phyloP scores from a whole-genome alignment of 23 tunicate genomes.

The Clavelina lepadiformis region DNA sequence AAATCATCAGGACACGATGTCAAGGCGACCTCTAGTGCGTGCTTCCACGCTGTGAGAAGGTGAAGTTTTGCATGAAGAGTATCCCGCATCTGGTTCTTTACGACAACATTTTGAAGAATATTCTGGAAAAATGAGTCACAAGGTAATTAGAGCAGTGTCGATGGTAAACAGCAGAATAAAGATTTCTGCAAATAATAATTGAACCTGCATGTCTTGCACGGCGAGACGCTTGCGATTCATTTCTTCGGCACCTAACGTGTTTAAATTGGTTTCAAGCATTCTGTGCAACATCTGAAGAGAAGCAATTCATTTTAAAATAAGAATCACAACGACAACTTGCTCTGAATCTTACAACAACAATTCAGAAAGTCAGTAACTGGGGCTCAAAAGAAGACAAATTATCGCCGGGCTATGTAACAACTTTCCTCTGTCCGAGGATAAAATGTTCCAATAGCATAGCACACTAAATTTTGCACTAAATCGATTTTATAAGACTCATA shows the following conservation, averaged over 20 bases:
- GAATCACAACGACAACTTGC: no score
- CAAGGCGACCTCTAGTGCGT: conserved; percentile 51
- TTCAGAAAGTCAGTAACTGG: not conserved
- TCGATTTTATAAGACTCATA: not conserved
- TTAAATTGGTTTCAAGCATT: conserved; percentile 60
- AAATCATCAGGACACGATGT: conserved; percentile 78
- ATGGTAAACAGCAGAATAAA: no score
- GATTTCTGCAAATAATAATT: no score
- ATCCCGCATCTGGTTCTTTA: conserved; percentile 62
- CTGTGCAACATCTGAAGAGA: conserved; percentile 68
- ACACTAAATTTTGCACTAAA: not conserved
- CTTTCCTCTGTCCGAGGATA: no score
- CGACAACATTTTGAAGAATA: conserved; percentile 61
- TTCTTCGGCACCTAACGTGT: conserved; percentile 59
- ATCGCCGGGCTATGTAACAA: not conserved
- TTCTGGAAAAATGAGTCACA: conserved; percentile 45
- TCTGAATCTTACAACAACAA: no score
- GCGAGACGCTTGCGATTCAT: conserved; percentile 50
- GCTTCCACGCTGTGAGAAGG: conserved; percentile 75
- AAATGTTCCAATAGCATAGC: not conserved
- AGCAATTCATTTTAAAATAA: no score
- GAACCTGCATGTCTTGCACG: conserved; percentile 75
- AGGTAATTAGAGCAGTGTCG: no score
- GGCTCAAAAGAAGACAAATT: not conserved
- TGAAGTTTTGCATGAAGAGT: conserved; percentile 75